These are phyloP conservation scores for Drepana falcataria DNA, from an alignment of 2,888 invertebrate genomes.

Conservation along the genomic window DNA sequence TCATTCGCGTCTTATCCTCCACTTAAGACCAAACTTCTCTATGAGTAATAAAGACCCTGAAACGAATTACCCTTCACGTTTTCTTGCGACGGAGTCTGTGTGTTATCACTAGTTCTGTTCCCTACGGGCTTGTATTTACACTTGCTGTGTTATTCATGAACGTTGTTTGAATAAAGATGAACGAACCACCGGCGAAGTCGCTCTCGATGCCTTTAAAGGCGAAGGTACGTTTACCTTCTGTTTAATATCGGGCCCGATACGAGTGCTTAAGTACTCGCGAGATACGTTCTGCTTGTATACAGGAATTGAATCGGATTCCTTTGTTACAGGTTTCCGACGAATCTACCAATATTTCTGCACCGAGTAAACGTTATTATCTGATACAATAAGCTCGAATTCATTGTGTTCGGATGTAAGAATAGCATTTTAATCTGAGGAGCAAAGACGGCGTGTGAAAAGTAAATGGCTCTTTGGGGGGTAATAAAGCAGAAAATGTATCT, in stretches of 20 bases:
- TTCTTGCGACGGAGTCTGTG: conserved; percentile 34
- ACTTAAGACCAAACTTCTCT: conserved; percentile 47
- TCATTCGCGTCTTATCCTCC: conserved; percentile 47
- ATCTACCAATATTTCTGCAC: conserved; percentile 22
- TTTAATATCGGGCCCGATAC: conserved; percentile 5
- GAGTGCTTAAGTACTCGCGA: neutral
- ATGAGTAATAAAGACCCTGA: conserved; percentile 59
- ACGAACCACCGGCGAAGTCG: conserved; percentile 37
- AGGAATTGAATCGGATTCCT: neutral
- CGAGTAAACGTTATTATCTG: conserved; percentile 35
- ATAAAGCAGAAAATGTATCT: conserved; percentile 56
- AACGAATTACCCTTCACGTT: conserved; percentile 49
- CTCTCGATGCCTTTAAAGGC: conserved; percentile 38
- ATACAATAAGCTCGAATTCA: conserved; percentile 40
- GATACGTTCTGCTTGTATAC: neutral
- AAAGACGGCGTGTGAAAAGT: conserved; percentile 42
- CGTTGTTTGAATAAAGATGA: conserved; percentile 69
- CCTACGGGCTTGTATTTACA: conserved; percentile 57
- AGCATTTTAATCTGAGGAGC: conserved; percentile 35
- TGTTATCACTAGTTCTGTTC: conserved; percentile 57
- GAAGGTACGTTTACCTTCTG: conserved; percentile 20
- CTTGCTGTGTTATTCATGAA: conserved; percentile 69
- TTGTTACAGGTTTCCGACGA: conserved; percentile 3
- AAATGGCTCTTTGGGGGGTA: conserved; percentile 58
- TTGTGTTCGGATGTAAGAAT: conserved; percentile 39